These are phyloP conservation scores for Turritopsis rubra DNA, from an alignment of 30 jellyfish, hydroid and myxozoan species.

Conservation along the genomic window DNA sequence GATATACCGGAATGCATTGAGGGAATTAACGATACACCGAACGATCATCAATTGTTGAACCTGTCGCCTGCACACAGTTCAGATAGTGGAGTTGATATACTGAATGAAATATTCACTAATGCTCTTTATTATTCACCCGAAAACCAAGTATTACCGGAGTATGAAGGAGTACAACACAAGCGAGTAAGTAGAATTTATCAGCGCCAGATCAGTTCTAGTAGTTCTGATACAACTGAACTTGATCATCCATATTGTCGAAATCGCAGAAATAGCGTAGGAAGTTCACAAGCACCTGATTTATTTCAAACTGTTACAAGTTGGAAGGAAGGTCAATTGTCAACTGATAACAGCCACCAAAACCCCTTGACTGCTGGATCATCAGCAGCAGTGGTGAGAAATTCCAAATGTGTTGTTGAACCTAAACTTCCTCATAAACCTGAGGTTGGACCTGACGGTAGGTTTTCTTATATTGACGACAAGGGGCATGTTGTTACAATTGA, in stretches of 20 bases:
- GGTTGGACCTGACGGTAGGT: not conserved
- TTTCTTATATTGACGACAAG: not conserved
- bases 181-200: not conserved
- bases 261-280: not conserved
- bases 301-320: not conserved
- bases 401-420: not conserved
- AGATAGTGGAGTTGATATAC: constrained; percentile 59
- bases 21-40: not conserved
- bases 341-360: not conserved
- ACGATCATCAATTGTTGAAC: constrained; percentile 9
- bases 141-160: not conserved
- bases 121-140: constrained; percentile 35
- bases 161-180: not conserved
- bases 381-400: not conserved
- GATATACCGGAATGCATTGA: not conserved
- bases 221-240: not conserved
- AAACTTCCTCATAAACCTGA: not conserved
- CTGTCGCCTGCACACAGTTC: constrained; percentile 50
- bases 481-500: constrained; percentile 2
- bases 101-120: not conserved
- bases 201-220: not conserved
- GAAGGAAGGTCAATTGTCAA: not conserved
- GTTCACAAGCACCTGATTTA: not conserved
- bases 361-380: not conserved
- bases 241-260: not conserved